Base-by-base conservation (phyloP, 2,888 invertebrate genomes). In the Artemia sinica region DNA sequence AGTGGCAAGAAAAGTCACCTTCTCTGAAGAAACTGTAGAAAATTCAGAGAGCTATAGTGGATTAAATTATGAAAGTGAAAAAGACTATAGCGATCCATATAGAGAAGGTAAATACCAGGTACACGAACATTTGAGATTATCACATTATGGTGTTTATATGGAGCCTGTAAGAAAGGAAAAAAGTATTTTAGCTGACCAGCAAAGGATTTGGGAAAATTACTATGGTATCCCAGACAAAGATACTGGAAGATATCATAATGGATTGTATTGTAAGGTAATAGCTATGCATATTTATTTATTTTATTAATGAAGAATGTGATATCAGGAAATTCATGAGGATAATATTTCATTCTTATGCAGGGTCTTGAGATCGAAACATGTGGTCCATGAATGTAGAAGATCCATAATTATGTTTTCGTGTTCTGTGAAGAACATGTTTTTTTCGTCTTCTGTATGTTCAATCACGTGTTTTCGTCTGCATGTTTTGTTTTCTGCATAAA, bases 41-140 rank as follows among this genome's bases (percentile, higher is more conserved):
- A 58, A 28, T 18, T 18, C 28, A 28, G n/a, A n/a, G n/a, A 18
- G 28, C 28, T 9, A 58, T 10, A 58, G 9, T 58, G 63, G 28
- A n/a, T n/a, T 58, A n/a, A 18, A 18, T 58, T 58, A 58, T 10
- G 63, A 58, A 28, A 58, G 28, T 58, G 63, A 58, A 58, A n/a
- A 58, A 58, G 41, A 41, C 41, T 5, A 4, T 41, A 58, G 11
- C 10, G 28, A n/a, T 58, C 63, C 63, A 28, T 41, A 41, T 41
- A 41, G 41, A 41, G 28, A 9, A 9, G 10, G 14, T 18, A 28
- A 18, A 18, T 58, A 58, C 63, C 63, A n/a, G 10, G 63, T 58
- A 11, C 63, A 58, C 9, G 63, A 58, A 28, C 63, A 58, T 28
- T 58, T 58, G 28, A 58, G 28, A 58, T 28, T 58, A 28, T 58